Evolutionary conservation across 2,888 invertebrate species (phyloP).

Genomic region (Drosophila anomalata): DNA sequence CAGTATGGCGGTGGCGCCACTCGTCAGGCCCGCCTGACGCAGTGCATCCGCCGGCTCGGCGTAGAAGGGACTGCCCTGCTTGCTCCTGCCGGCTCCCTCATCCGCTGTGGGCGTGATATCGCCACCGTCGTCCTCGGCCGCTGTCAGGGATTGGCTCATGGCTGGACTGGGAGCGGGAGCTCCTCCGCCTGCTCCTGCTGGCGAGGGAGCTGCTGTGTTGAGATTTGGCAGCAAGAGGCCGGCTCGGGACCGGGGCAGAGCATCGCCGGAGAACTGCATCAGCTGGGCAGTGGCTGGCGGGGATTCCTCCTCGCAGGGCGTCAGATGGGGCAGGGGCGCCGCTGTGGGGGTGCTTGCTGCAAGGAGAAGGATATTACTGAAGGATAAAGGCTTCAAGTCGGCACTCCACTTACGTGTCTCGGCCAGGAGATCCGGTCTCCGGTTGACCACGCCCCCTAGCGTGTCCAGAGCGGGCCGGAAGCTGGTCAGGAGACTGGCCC

Average conservation of each 20-base stretch:
- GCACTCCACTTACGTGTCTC: conserved; percentile 84
- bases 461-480: conserved; percentile 80
- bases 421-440: conserved; percentile 86
- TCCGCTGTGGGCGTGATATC: conserved; percentile 81
- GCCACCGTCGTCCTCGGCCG: conserved; percentile 73
- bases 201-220: not conserved
- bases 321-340: conserved; percentile 84
- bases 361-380: not conserved
- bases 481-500: conserved; percentile 85
- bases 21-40: conserved; percentile 84
- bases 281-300: conserved; percentile 60
- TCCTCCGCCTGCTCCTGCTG: not conserved
- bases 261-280: conserved; percentile 78
- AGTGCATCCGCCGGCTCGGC: conserved; percentile 95
- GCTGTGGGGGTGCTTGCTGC: conserved; percentile 86
- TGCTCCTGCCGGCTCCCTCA: conserved; percentile 83
- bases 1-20: conserved; percentile 79
- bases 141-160: conserved; percentile 74
- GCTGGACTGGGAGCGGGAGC: not conserved
- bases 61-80: conserved; percentile 94
- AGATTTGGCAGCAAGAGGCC: conserved; percentile 73
- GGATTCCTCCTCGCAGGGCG: conserved; percentile 81
- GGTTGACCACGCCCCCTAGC: conserved; percentile 62
- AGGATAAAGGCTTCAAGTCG: not conserved
- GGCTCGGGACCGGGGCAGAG: conserved; percentile 52